phyloP scores from a whole-genome alignment of 92 coral and sea anemone species.

The Phenganax marumi region DNA sequence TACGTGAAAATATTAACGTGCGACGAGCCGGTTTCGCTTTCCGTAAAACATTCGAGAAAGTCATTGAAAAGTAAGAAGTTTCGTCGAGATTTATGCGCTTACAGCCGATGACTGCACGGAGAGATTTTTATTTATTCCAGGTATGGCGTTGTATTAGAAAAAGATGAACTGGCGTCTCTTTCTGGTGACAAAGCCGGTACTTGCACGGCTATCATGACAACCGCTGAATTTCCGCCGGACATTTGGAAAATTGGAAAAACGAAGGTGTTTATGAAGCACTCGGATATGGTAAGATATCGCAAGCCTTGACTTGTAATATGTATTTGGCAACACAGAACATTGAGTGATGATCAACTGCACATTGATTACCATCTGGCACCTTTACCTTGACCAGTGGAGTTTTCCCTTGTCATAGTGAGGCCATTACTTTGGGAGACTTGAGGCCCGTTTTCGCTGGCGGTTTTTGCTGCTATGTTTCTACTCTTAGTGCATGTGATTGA shows the following conservation, averaged over 20 bases:
- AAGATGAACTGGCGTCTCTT: conserved; percentile 43
- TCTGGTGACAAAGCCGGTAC: conserved; percentile 61
- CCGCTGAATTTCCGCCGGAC: conserved; percentile 63
- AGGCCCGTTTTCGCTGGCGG: no score
- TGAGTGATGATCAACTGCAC: background rate
- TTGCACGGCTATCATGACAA: conserved; percentile 61
- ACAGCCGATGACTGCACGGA: background rate
- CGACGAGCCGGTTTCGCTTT: conserved; percentile 91
- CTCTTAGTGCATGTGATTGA: no score
- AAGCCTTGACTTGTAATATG: no score
- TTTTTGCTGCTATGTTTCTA: no score
- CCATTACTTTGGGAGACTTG: no score
- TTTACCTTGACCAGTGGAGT: no score
- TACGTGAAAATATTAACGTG: conserved; percentile 77
- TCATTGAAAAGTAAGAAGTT: conserved; percentile 63
- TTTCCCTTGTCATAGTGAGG: no score
- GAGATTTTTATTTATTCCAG: conserved; percentile 30
- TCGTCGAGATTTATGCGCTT: background rate
- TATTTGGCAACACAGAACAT: no score
- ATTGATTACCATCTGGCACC: background rate
- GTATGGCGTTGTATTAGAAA: conserved; percentile 68
- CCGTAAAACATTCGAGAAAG: conserved; percentile 64
- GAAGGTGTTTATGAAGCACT: conserved; percentile 75
- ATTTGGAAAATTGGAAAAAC: conserved; percentile 85
- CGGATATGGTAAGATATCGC: conserved; percentile 60